Base-by-base conservation (phyloP, 2,888 invertebrate genomes). In the Diadegma fenestrale region DNA sequence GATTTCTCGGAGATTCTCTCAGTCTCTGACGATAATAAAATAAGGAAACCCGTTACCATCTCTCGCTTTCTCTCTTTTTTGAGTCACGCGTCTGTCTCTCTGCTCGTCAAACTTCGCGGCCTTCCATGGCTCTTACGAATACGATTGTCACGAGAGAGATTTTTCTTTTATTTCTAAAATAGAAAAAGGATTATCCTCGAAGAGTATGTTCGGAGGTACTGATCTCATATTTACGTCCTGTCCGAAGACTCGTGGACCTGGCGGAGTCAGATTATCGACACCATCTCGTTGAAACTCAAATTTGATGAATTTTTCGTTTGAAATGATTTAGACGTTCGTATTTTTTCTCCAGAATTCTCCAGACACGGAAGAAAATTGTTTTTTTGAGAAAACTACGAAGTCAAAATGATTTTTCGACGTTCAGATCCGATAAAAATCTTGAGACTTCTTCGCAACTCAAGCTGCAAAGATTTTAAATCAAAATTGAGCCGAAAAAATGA, bases 201-300 rank as follows among this genome's bases (percentile, higher is more conserved):
- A 41, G 79, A 85, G 85, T 80, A 82, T 85, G 76, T 76, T 77
- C 75, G 58, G 75, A 85, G 85, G 82, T 85, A 85, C 82, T 82
- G 85, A 80, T 75, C n/a, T n/a, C 37, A 64, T 71, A 30, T 73
- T 43, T 66, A 64, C 19, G 6, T 26, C 8, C 17, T 45, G 43
- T 7, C 26, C 58, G 58, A 14, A 5, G 8, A 58, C 3, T 58
- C 58, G 14, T 26, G 58, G 26, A 58, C 26, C 58, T 1, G 26
- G 26, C 14, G 14, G 6, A 26, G 12, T 26, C 26, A 26, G 26
- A 26, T 58, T 12, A 26, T 14, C 2, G 22, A 58, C 58, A 58
- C 37, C 8, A 51, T n/a, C 8, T 51, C 10, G 8, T 19, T 51
- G 0, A 10, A 37, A 37, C 37, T 37, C 37, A 37, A 37, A 37